Evolutionary conservation across 1,140 invertebrate genomes (phyloP), one percentile per base, ranked within the genome.

Genomic region (Pogonus chalceus): DNA sequence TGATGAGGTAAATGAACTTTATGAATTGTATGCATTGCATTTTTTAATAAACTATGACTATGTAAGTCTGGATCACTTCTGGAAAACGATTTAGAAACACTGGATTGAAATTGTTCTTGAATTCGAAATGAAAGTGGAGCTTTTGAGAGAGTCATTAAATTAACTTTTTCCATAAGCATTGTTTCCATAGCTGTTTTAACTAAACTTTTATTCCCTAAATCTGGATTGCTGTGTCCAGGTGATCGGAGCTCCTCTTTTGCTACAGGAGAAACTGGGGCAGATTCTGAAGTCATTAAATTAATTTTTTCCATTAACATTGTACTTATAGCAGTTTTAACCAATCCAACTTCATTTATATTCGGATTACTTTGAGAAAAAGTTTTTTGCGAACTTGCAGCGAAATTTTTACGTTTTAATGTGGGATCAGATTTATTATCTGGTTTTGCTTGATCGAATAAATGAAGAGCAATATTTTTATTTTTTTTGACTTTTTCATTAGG

Each of bases 291-390:
- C 56, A 65, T 56, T 1, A 63, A 58, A 39, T 62, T 61, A 2
- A 74, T 69, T 64, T 69, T 73, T 51, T 76, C 74, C 37, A 77
- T 68, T 12, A 76, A 60, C 31, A 76, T 75, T 26, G 74, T 76
- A 58, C 75, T 69, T 65, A 76, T 74, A 20, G 75, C 74, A 22
- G 72, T 75, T 20, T 69, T 69, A 35, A 76, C 58, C 35, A 76
- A 31, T 7, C 35, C 43, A 52, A 14, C 14, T 7, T 31, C 26
- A 31, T 4, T n/a, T n/a, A n/a, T n/a, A n/a, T n/a, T 31, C 26
- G 4, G 26, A 31, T 31, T 31, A 31, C 26, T 31, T 31, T n/a
- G n/a, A n/a, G n/a, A n/a, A n/a, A n/a, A n/a, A n/a, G n/a, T n/a
- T n/a, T 4, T 31, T 14, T 31, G 26, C 14, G 26, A 31, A 7